These are phyloP conservation scores for Castor canadensis DNA, from an alignment of 2,113 vertebrate genomes.

Conservation along the genomic window DNA sequence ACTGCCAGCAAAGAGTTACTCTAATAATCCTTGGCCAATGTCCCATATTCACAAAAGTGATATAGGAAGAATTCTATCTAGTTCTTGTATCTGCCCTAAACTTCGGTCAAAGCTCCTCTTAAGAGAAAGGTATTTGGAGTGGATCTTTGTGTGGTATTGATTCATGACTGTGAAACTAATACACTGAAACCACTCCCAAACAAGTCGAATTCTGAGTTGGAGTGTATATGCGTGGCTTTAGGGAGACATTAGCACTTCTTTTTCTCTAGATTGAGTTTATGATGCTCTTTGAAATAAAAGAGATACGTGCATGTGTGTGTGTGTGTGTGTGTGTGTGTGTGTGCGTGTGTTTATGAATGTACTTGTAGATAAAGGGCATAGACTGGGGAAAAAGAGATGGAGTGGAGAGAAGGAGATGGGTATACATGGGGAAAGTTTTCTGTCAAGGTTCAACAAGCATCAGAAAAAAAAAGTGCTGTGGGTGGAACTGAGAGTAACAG, in stretches of 20 bases:
- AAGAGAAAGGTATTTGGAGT: constrained; percentile 70
- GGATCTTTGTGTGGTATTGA: constrained; percentile 3
- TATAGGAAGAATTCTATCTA: constrained; percentile 70
- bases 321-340: not conserved
- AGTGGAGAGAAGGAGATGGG: not conserved
- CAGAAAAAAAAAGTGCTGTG: constrained; percentile 57
- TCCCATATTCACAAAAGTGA: constrained; percentile 76
- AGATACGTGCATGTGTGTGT: not conserved
- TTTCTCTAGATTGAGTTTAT: not conserved
- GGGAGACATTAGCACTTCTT: not conserved
- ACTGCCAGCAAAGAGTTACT: constrained; percentile 77
- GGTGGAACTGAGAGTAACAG: constrained; percentile 53
- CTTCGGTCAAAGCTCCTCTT: constrained; percentile 49
- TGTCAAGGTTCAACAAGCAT: not conserved
- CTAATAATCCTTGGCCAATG: constrained; percentile 77
- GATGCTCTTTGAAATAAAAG: not conserved
- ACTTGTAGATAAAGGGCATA: not conserved
- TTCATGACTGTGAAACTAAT: constrained; percentile 46
- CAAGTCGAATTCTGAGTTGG: constrained; percentile 43
- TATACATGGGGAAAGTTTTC: not conserved
- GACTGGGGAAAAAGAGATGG: not conserved
- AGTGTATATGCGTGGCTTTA: not conserved
- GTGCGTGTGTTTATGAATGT: not conserved
- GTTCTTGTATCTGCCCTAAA: constrained; percentile 71
- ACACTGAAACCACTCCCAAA: constrained; percentile 13